phyloP scores from a whole-genome alignment of 2,113 vertebrate species.

The Psittacara wagleri region DNA sequence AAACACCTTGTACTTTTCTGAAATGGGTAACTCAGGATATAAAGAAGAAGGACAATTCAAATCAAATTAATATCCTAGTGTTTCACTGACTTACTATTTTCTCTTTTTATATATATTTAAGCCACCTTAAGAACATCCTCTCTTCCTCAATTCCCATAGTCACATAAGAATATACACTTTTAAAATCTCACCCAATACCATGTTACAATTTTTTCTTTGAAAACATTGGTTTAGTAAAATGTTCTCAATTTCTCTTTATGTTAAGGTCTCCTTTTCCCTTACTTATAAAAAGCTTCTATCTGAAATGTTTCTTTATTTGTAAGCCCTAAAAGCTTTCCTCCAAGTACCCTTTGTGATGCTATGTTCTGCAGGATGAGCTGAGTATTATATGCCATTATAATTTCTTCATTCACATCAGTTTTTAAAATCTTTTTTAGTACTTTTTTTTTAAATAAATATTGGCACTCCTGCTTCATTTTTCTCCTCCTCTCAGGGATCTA shows the following conservation, averaged over 20 bases:
- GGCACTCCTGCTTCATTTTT: slow-evolving; percentile 57
- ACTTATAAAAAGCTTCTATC: background rate
- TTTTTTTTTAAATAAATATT: slow-evolving; percentile 2
- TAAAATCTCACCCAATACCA: background rate
- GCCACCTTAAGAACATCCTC: background rate
- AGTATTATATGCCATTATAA: background rate
- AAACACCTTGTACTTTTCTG: background rate
- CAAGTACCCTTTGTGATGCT: background rate
- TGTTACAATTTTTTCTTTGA: background rate
- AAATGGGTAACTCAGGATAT: background rate
- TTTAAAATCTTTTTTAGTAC: background rate
- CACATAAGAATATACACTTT: background rate
- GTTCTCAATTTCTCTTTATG: background rate
- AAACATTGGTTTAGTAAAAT: background rate
- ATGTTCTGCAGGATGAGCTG: background rate
- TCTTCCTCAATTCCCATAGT: background rate
- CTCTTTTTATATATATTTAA: background rate
- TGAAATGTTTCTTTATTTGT: background rate
- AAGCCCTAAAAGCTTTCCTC: background rate
- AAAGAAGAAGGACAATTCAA: background rate
- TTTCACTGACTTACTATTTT: background rate
- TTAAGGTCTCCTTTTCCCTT: background rate
- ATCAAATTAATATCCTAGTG: background rate
- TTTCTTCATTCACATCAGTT: slow-evolving; percentile 20
- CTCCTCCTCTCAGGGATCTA: slow-evolving; percentile 36